Evolutionary conservation across 2,888 invertebrate genomes (phyloP), one percentile per base, ranked within the genome.

Genomic region (Macaria notata): DNA sequence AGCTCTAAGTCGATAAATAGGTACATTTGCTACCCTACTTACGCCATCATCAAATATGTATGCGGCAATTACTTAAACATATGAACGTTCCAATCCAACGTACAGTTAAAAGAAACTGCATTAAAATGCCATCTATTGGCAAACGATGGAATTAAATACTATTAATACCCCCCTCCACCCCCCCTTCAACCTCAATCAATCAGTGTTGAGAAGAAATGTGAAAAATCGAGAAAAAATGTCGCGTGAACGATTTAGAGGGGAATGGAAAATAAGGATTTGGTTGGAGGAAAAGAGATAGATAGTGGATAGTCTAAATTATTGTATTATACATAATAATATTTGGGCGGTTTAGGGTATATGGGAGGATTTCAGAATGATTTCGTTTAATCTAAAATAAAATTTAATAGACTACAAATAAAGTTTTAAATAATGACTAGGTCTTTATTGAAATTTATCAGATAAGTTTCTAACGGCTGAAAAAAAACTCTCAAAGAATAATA

Each of bases 311-410:
- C 86, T 83, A 83, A 84, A 85, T 86, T 85, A 86, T 84, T 83
- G 78, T 84, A 82, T 81, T 83, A 84, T 83, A 85, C 82, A 80
- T 85, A 85, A 83, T 83, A 82, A 84, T 83, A 84, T 82, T 83
- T 74, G 75, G 76, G 74, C 69, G 76, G 72, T 71, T 73, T 60
- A 49, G 48, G 48, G 82, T 78, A 82, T 75, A 75, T 64, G 70
- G 6, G 9, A 62, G 56, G 59, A 49, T 48, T 4, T 8, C 5
- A 41, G 9, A 41, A n/a, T 41, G 9, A n/a, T 8, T 38, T 8
- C 6, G n/a, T 8, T 39, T 6, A 9, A 6, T 39, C 8, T n/a
- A 39, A 39, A 39, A 39, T 8, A 39, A 39, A 6, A 9, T 39
- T 33, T 33, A n/a, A n/a, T n/a, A n/a, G n/a, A n/a, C n/a, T n/a